Conservation (phyloP, 2,113 vertebrate genomes). For the Gnathonemus echidnorhynchus region DNA sequence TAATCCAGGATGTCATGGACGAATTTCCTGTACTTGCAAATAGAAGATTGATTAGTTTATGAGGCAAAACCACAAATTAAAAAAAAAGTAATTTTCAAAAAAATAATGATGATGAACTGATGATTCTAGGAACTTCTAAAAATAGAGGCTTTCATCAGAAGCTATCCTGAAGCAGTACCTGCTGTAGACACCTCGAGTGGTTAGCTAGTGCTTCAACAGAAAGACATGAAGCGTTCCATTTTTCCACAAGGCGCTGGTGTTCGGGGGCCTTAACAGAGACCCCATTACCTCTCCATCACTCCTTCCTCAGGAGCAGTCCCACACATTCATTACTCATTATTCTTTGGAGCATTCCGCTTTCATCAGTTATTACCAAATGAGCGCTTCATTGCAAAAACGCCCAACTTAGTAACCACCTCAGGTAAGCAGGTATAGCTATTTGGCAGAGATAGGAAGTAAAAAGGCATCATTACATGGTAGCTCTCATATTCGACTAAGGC, state of each 20-base stretch:
- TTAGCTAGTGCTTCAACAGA: neutral
- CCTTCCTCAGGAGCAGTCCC: neutral
- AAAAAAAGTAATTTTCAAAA: neutral
- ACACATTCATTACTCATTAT: neutral
- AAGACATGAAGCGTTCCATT: neutral
- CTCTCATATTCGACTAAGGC: neutral
- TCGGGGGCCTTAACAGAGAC: neutral
- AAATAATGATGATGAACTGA: neutral
- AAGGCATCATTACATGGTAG: neutral
- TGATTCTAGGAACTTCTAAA: neutral
- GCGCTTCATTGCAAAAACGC: neutral
- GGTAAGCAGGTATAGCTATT: neutral
- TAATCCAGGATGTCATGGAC: neutral
- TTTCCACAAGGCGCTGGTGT: neutral
- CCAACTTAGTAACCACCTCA: neutral
- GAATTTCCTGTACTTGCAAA: neutral
- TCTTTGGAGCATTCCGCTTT: neutral
- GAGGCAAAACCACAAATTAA: neutral
- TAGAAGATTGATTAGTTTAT: neutral
- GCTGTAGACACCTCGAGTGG: neutral
- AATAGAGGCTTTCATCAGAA: neutral
- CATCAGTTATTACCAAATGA: neutral
- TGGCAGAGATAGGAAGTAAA: neutral
- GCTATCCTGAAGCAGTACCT: neutral
- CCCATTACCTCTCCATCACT: neutral